Evolutionary conservation across 2,888 invertebrate genomes (phyloP).

Genomic region (Odontothrips loti): DNA sequence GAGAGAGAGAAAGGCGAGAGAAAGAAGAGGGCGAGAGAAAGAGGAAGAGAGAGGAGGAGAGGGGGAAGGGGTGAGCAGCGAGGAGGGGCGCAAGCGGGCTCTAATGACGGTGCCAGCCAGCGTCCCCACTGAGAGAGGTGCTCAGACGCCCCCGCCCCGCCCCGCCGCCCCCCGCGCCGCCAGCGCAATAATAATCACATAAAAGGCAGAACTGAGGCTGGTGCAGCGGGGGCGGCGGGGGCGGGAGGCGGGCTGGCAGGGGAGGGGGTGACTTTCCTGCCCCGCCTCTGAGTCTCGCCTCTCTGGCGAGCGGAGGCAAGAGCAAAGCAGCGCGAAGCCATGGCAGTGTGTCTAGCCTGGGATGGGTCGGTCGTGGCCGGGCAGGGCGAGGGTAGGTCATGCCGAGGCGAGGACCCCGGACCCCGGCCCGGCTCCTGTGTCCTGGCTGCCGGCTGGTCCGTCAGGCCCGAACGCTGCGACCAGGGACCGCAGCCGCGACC

Average conservation of each 20-base stretch:
- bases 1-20: no score
- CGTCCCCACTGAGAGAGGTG: slow-evolving; percentile 1
- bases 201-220: slow-evolving; percentile 19
- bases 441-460: no score
- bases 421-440: no score
- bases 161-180: not conserved
- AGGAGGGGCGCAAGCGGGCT: not conserved
- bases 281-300: not conserved
- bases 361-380: not conserved
- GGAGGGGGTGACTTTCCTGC: no score
- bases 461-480: no score
- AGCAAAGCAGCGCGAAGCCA: not conserved
- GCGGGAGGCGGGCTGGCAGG: not conserved
- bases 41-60: no score
- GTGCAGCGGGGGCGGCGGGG: no score
- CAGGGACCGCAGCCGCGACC: no score
- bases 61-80: not conserved
- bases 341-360: not conserved
- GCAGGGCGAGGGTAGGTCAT: not conserved
- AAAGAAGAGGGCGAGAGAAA: no score
- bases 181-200: slow-evolving; percentile 25
- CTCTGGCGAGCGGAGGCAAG: not conserved
- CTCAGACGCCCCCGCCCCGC: not conserved
- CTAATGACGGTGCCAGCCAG: slow-evolving; percentile 18
- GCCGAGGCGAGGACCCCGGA: not conserved